A percentile compares a stretch with the other conserved stretches of the same genome.
Conservation (phyloP, 2,888 invertebrate genomes). For the Hartigia nigra region DNA sequence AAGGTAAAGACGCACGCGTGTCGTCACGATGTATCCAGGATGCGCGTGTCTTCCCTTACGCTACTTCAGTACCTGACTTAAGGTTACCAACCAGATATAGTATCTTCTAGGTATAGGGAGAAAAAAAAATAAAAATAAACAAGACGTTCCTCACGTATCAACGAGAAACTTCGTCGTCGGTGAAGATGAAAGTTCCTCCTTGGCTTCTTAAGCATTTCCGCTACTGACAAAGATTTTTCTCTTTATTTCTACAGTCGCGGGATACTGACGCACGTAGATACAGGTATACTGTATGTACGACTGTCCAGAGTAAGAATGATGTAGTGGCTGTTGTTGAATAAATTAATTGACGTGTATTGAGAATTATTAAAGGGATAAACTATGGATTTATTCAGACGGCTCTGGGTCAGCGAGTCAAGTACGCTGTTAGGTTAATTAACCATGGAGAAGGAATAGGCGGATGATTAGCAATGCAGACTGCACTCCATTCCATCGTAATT, state of each 20-base stretch:
- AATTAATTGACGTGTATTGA: not conserved
- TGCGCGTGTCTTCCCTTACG: slow-evolving; percentile 62
- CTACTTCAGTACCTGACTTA: slow-evolving; percentile 3
- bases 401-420: slow-evolving; percentile 41
- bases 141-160: not conserved
- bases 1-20: slow-evolving; percentile 44
- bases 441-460: not conserved
- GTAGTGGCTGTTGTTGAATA: not conserved
- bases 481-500: slow-evolving; percentile 34
- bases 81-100: slow-evolving; percentile 2
- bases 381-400: not conserved
- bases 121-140: not conserved
- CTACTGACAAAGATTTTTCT: not conserved
- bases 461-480: not conserved
- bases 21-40: slow-evolving; percentile 62
- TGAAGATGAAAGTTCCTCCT: not conserved
- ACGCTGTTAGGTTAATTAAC: slow-evolving; percentile 14
- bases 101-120: not conserved
- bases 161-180: not conserved
- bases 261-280: not conserved
- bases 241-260: not conserved
- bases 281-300: not conserved
- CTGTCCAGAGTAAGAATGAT: not conserved
- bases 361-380: not conserved
- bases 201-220: not conserved